Evolutionary conservation across 2,888 invertebrate genomes (phyloP).

Genomic region (Drosophila helvetica): DNA sequence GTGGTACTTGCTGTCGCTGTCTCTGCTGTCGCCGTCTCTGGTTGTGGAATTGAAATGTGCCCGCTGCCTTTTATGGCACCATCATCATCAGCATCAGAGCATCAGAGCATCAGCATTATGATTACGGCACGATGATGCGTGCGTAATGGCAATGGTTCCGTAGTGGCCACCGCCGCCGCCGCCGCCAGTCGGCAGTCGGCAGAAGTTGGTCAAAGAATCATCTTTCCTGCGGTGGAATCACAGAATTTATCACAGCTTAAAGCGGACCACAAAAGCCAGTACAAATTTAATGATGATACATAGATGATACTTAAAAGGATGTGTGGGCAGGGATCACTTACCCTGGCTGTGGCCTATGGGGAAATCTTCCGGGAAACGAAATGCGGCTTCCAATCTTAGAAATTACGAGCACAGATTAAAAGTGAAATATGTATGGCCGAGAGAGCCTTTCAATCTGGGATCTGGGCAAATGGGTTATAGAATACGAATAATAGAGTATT

Average conservation of each 20-base stretch:
- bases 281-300: constrained; percentile 42
- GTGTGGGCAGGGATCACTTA: neutral
- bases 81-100: constrained; percentile 41
- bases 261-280: constrained; percentile 20
- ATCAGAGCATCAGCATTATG: constrained; percentile 31
- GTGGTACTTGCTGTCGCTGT: constrained; percentile 56
- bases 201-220: constrained; percentile 45
- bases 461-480: no score
- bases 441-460: neutral
- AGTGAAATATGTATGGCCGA: neutral
- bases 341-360: neutral
- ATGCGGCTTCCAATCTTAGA: neutral
- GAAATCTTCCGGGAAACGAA: neutral
- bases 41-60: constrained; percentile 68
- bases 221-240: constrained; percentile 26
- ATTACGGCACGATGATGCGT: constrained; percentile 49
- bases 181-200: constrained; percentile 8
- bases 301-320: constrained; percentile 22
- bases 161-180: neutral
- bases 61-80: constrained; percentile 67
- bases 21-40: constrained; percentile 9
- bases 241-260: constrained; percentile 48
- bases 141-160: constrained; percentile 38
- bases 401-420: neutral
- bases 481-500: no score